Conservation (phyloP, 2,797 vertebrate genomes). For the Acipenser transmontanus region DNA sequence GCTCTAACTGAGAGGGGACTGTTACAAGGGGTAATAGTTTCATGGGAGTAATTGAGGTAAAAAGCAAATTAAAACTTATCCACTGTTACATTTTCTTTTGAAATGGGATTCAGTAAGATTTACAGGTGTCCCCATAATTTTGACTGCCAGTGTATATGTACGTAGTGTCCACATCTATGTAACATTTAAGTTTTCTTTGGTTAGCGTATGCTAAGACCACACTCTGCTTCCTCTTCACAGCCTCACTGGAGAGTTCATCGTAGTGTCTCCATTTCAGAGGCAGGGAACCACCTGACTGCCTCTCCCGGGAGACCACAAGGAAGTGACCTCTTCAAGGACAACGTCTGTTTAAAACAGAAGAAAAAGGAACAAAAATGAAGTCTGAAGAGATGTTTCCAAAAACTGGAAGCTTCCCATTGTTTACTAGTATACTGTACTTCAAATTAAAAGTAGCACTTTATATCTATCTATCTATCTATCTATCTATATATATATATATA, state of each 20-base stretch:
- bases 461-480: constrained; percentile 21
- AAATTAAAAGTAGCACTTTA: constrained; percentile 38
- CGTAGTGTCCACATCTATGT: neutral
- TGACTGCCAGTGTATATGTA: too few relatives aligned
- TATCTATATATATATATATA: neutral
- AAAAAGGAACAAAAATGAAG: neutral
- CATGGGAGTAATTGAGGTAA: too few relatives aligned
- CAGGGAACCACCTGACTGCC: constrained; percentile 14
- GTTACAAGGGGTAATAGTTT: too few relatives aligned
- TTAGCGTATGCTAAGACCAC: neutral
- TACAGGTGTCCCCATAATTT: too few relatives aligned
- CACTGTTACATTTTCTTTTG: too few relatives aligned
- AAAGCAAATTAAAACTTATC: too few relatives aligned
- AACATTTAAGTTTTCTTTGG: neutral
- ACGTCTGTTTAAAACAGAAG: neutral
- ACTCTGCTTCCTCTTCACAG: constrained; percentile 34
- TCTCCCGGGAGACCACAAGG: too few relatives aligned
- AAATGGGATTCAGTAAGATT: too few relatives aligned
- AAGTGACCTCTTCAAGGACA: too few relatives aligned
- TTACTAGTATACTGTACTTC: constrained; percentile 26
- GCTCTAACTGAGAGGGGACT: too few relatives aligned
- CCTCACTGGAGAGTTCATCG: constrained; percentile 65
- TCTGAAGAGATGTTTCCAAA: neutral
- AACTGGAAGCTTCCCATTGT: neutral
- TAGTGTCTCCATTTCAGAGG: constrained; percentile 38